These are phyloP conservation scores for Chiroxiphia lanceolata DNA, from an alignment of 2,797 vertebrate genomes.

Conservation along the genomic window DNA sequence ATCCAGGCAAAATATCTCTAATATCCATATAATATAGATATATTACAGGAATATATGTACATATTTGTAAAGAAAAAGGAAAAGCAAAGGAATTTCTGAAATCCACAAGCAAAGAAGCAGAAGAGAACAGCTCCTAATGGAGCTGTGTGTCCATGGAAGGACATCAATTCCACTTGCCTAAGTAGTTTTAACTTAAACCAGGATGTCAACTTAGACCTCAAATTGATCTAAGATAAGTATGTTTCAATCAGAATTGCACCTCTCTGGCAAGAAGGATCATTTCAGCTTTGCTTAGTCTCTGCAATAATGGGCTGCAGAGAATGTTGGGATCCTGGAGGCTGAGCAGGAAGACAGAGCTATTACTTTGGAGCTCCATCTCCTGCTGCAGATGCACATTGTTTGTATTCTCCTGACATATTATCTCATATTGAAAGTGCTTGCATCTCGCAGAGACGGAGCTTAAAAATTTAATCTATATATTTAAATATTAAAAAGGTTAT, in stretches of 20 bases:
- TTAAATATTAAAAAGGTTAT: conserved; percentile 60
- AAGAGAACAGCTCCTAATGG: background rate
- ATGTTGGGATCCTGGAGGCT: background rate
- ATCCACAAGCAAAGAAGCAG: background rate
- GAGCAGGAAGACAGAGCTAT: background rate
- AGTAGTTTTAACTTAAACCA: background rate
- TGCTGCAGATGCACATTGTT: background rate
- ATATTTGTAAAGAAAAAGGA: background rate
- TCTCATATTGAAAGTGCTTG: background rate
- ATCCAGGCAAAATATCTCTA: background rate
- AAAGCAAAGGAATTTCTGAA: background rate
- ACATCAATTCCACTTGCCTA: background rate
- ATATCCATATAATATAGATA: rapidly evolving
- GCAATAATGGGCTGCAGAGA: background rate
- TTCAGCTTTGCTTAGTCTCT: background rate
- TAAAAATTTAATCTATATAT: conserved; percentile 55
- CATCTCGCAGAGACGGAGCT: conserved; percentile 14
- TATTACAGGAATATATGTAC: rapidly evolving
- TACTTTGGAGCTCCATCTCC: background rate
- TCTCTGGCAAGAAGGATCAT: background rate
- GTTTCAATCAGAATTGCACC: background rate
- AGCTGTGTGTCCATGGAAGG: background rate
- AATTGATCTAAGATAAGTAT: background rate
- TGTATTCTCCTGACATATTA: conserved; percentile 25
- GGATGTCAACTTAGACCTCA: background rate